Base-by-base conservation (phyloP, 2,113 vertebrate species). In the Cyanistes caeruleus region DNA sequence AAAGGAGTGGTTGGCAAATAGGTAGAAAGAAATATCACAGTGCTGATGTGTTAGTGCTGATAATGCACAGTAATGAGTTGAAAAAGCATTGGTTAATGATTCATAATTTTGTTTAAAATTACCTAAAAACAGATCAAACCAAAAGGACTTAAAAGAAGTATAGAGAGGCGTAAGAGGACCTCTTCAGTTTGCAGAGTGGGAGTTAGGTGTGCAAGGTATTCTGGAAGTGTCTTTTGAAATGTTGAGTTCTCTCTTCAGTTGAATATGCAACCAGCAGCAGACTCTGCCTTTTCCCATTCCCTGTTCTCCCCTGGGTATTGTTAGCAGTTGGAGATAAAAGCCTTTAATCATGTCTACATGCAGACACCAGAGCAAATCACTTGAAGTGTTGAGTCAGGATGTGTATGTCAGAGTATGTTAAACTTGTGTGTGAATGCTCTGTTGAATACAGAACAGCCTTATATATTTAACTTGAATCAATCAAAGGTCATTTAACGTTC, bases 341-440 rank as follows among this genome's bases (percentile, higher is more conserved):
- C 72, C 85, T 93, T 89, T 92, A 92, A 90, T 95, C 59, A 25
- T 93, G 28, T 87, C 64, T 93, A 10, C 27, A 6, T 95, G 80
- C 73, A 89, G 86, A 86, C 60, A 89, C 55, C 60, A 92, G 81
- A 64, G 89, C 60, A 86, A 90, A 84, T 87, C 56, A 52, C 68
- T 76, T 55, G 5, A 89, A 92, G 59, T 58, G 60, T 77, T 0
- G 3, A 92, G 63, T 86, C 43, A 77, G 84, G 89, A 67, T 80
- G 35, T 77, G 3, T 86, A 77, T 80, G 72, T 91, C 84, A 17
- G 89, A 85, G 75, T 92, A 55, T 86, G 83, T 95, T 95, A 76
- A 87, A 89, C 64, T 90, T 78, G 33, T 33, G 33, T 93, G 72
- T 87, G 89, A 84, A 49, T 78, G 86, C 64, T 87, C 64, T 68